phyloP scores from a whole-genome alignment of 2,888 invertebrate species.

The Fabriciana adippe region DNA sequence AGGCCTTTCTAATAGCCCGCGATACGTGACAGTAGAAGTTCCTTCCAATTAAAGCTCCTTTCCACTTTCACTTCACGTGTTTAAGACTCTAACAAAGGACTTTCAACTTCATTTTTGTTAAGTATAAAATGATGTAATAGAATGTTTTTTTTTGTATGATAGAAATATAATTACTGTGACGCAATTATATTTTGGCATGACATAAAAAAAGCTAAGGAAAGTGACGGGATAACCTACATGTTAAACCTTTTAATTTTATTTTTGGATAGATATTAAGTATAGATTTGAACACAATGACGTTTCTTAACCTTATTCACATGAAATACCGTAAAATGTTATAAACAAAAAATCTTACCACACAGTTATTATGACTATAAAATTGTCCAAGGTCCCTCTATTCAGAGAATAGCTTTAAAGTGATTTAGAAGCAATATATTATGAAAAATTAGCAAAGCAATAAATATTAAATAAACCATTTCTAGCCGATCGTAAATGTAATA shows the following conservation, averaged over 20 bases:
- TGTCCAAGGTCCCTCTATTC: background rate
- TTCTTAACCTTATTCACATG: conserved; percentile 3
- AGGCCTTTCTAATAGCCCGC: conserved; percentile 43
- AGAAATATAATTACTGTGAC: background rate
- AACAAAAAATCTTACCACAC: background rate
- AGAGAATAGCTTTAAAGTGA: too few species aligned
- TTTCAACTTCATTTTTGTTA: conserved; percentile 16
- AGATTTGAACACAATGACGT: too few species aligned
- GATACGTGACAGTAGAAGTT: conserved; percentile 64
- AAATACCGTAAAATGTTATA: conserved; percentile 1
- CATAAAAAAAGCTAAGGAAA: too few species aligned
- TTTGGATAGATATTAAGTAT: background rate
- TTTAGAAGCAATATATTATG: too few species aligned
- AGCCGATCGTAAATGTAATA: too few species aligned
- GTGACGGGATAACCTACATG: background rate
- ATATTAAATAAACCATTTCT: background rate
- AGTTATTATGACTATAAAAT: background rate
- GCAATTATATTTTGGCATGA: background rate
- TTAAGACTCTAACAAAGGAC: conserved; percentile 41
- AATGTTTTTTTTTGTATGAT: too few species aligned
- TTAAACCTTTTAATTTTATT: background rate
- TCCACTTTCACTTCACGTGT: conserved; percentile 51
- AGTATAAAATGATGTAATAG: background rate
- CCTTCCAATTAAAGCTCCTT: conserved; percentile 51
- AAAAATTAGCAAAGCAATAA: background rate